These are phyloP conservation scores for Gadopsis marmoratus DNA, from an alignment of 2,797 vertebrate species.

Conservation along the genomic window DNA sequence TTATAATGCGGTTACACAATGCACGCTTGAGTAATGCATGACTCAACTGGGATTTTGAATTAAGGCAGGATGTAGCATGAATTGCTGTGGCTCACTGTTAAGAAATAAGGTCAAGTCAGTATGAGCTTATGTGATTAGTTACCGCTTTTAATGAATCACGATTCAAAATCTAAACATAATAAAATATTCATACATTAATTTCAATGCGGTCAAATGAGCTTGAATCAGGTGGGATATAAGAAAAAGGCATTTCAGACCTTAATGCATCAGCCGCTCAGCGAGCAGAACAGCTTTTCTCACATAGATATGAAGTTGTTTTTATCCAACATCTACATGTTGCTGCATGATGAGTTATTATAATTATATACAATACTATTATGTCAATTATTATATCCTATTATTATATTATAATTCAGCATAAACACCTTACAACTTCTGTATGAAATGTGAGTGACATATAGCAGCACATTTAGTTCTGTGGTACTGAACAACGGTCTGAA, in stretches of 20 bases:
- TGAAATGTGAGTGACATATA: background rate
- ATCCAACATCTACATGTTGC: too few relatives aligned
- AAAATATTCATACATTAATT: background rate
- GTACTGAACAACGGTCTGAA: background rate
- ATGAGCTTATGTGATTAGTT: background rate
- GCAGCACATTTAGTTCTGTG: background rate
- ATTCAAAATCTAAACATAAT: too few relatives aligned
- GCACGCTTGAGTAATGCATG: background rate
- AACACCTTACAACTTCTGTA: background rate
- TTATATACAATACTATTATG: too few relatives aligned
- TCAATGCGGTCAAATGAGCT: background rate
- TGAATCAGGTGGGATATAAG: background rate
- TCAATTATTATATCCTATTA: too few relatives aligned
- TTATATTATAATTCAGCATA: background rate
- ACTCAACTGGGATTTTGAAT: background rate
- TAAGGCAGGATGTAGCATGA: background rate
- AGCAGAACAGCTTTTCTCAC: background rate
- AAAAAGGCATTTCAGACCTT: background rate
- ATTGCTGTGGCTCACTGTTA: background rate
- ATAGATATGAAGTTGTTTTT: background rate
- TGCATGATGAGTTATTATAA: background rate
- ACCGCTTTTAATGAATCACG: background rate
- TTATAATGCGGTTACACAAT: background rate
- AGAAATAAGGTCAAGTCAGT: background rate
- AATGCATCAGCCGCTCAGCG: background rate